Evolutionary conservation across 2,113 vertebrate species (phyloP), one percentile per base, ranked within the genome.

Genomic region (Epinephelus fuscoguttatus): DNA sequence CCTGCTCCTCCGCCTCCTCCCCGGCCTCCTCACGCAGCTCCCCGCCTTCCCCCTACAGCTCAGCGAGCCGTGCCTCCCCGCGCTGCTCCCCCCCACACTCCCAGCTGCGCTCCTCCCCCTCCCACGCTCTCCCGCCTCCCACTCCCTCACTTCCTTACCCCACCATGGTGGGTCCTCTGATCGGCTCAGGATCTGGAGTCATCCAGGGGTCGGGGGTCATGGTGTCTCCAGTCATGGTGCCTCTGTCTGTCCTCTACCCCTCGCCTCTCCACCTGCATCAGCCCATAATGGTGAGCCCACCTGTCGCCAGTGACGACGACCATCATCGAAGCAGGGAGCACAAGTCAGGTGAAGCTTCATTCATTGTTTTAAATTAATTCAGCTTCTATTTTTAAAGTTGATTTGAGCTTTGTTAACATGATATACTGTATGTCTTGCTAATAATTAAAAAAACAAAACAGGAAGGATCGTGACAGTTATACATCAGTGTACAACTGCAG

Each of bases 191-290:
- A 14, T 91, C 96, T 0, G 96, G 97, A n/a, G 96, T 99, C 33
- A 95, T 98, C 84, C 96, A 96, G 0, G 95, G 87, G 57, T 88
- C 93, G 11, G 86, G 89, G 85, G 91, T 94, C 72, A 90, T 99
- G 89, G 94, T 99, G 77, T 97, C 98, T 64, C 96, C 97, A 0
- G 96, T 99, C 4, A 97, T 99, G 87, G 94, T 99, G 59, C 96
- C 97, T 0, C 94, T 99, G 76, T 96, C 98, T 7, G 95, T 99
- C 47, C 96, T 98, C 92, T 99, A 97, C 88, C 90, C 96, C 64
- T 95, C 98, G 33, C 92, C 96, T 8, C 95, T 97, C 37, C 96
- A 97, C 90, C 95, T 99, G 84, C 95, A 96, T 80, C 97, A 96
- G 85, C 90, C 96, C 10, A 96, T 99, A 82, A 97, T 98, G 96